Conservation (phyloP, 2,797 vertebrate genomes). For the Rallus crepitans region DNA sequence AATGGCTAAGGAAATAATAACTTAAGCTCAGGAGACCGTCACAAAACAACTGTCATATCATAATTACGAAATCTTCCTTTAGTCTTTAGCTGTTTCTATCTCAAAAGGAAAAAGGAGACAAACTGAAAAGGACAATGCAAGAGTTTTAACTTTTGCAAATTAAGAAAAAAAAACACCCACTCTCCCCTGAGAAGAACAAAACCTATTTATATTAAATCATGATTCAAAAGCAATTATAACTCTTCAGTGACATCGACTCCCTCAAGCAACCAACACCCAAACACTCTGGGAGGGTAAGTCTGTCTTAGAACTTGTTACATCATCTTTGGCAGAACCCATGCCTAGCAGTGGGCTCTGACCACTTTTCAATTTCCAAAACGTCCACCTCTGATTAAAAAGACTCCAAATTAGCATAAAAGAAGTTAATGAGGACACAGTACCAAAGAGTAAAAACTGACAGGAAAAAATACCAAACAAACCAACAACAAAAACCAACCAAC, state of each 20-base stretch:
- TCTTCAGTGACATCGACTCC: slow-evolving; percentile 5
- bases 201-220: background rate
- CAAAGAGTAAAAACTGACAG: background rate
- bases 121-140: background rate
- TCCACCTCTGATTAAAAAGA: background rate
- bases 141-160: background rate
- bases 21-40: background rate
- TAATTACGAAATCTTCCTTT: background rate
- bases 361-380: background rate
- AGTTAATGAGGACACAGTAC: background rate
- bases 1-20: background rate
- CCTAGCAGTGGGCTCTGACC: background rate
- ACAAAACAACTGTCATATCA: background rate
- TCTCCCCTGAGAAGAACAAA: background rate
- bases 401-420: background rate
- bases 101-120: background rate
- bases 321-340: background rate
- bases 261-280: slow-evolving; percentile 49
- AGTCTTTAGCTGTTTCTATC: background rate
- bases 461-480: background rate
- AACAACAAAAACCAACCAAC: background rate
- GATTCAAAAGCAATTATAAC: slow-evolving; percentile 54
- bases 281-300: background rate
- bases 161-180: background rate
- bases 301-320: background rate